Percentiles rank a stretch among this genome's conserved stretches.
Evolutionary conservation across 1,140 invertebrate genomes (phyloP).

Genomic region (Lerema accius): DNA sequence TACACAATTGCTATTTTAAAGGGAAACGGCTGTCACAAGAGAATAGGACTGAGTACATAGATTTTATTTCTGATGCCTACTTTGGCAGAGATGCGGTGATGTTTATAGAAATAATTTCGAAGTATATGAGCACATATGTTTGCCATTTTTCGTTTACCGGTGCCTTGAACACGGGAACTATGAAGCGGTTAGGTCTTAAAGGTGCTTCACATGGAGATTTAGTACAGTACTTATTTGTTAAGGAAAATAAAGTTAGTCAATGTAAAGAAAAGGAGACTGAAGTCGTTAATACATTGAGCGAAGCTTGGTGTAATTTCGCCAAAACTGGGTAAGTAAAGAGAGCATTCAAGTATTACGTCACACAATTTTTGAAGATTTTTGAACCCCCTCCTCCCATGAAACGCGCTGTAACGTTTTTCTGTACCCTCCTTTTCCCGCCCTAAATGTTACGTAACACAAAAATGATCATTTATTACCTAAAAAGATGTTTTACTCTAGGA

Average conservation of each 20-base stretch:
- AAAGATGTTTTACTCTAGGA: no score
- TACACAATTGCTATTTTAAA: conserved; percentile 80
- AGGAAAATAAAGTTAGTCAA: conserved; percentile 64
- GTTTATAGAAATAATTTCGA: conserved; percentile 61
- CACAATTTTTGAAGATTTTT: no score
- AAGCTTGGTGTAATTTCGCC: conserved; percentile 88
- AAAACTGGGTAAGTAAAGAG: conserved; percentile 86
- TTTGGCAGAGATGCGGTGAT: conserved; percentile 76
- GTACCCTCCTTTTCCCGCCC: no score
- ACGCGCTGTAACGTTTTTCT: no score
- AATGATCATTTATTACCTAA: no score
- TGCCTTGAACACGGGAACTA: conserved; percentile 60
- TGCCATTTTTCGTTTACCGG: conserved; percentile 79
- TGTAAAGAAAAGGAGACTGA: conserved; percentile 55
- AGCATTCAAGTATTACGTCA: no score
- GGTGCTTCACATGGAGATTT: conserved; percentile 86
- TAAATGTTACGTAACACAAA: no score
- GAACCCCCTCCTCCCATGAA: no score
- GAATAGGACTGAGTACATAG: conserved; percentile 55
- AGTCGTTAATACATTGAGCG: conserved; percentile 76
- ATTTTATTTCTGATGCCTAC: conserved; percentile 71
- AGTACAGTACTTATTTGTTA: conserved; percentile 84
- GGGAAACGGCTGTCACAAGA: conserved; percentile 45
- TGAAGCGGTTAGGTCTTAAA: conserved; percentile 60
- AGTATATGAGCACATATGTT: conserved; percentile 64